A percentile compares a stretch with the other conserved stretches of the same genome.
Conservation (phyloP, 2,113 vertebrate species). For the Tympanuchus pallidicinctus region DNA sequence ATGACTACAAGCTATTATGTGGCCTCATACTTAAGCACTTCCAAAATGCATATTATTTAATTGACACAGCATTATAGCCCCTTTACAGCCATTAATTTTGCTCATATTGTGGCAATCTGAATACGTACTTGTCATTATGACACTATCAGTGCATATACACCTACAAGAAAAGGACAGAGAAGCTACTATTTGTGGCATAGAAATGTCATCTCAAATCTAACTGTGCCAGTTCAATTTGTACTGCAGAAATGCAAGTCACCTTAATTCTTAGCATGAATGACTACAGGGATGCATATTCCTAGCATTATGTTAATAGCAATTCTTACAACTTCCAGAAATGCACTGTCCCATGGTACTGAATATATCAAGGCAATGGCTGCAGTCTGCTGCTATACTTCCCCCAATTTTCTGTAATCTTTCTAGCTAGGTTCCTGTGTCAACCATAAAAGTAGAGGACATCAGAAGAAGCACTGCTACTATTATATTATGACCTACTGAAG, state of each 20-base stretch:
- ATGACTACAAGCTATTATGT: constrained; percentile 29
- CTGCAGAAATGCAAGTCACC: constrained; percentile 20
- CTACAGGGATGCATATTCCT: not conserved
- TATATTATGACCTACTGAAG: constrained; percentile 51
- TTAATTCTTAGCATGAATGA: constrained; percentile 35
- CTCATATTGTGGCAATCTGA: constrained; percentile 23
- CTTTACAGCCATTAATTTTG: constrained; percentile 28
- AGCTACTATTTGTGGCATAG: not conserved
- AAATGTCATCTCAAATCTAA: constrained; percentile 41
- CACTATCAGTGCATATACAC: not conserved
- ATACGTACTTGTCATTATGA: constrained; percentile 8
- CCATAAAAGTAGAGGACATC: constrained; percentile 61
- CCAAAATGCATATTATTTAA: constrained; percentile 62
- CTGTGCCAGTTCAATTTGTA: not conserved
- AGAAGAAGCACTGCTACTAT: constrained; percentile 38
- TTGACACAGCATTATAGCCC: constrained; percentile 33
- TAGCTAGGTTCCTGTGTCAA: not conserved
- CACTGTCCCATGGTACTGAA: not conserved
- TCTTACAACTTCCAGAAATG: not conserved
- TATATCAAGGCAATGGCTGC: constrained; percentile 22
- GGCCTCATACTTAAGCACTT: constrained; percentile 44
- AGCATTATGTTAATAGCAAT: constrained; percentile 3
- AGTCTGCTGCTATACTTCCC: not conserved
- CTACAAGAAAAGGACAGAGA: not conserved
- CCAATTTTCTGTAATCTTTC: constrained; percentile 21